Evolutionary conservation across 1,140 invertebrate species (phyloP), one percentile per base, ranked within the genome.

Genomic region (Phymastichus coffea): DNA sequence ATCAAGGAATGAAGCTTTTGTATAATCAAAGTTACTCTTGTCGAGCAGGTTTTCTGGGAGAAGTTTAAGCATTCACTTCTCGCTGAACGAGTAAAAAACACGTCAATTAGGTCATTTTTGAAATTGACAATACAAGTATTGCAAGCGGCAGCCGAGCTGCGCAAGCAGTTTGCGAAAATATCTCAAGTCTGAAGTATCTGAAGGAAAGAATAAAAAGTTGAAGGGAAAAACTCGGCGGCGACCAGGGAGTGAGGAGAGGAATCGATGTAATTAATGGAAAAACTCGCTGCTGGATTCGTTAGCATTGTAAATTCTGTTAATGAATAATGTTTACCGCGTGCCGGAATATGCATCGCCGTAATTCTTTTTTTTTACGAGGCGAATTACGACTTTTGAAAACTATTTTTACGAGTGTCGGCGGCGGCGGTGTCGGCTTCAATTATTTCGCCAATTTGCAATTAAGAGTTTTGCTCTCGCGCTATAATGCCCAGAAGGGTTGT

Each of bases 371-470:
- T 74, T 76, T 74, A 76, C 71, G 74, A 76, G 67, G 33, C 68
- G 68, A 76, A 76, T 76, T 74, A 74, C 74, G 74, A 76, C 64
- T 75, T 74, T 69, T 70, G 43, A 69, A n/a, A 76, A 76, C 74
- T 76, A 76, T 76, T 76, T 76, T 76, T 76, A 76, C 71, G 74
- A 76, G 70, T 61, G 53, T 56, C 52, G 6, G 73, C 73, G 12
- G n/a, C n/a, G n/a, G n/a, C n/a, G 6, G 28, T 61, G 53, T 56
- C 59, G n/a, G 74, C 74, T 75, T 76, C 74, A 76, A 76, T 76
- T 76, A 76, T 76, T 76, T 75, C 72, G 70, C 74, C 74, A 76
- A 76, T 76, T 76, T 75, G 74, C 74, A 76, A 76, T 76, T 76
- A 76, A 75, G 72, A 74, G 70, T 63, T 57, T 28, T 56, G 59